These are phyloP conservation scores for Mus musculus DNA, from an alignment of 2,113 vertebrate species.

Conservation along the genomic window DNA sequence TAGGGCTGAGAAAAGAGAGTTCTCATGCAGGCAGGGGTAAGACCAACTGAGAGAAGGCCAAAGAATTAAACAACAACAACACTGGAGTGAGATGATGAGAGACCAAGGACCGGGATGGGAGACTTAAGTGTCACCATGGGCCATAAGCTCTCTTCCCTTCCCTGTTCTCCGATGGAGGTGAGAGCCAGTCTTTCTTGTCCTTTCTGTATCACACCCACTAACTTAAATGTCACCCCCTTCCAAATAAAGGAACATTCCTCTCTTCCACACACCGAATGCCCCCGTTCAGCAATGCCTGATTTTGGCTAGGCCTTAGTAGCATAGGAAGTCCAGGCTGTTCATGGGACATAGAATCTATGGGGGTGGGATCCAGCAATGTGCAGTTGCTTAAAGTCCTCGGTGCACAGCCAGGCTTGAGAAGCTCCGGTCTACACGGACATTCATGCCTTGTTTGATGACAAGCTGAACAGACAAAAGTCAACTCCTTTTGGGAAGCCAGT, in stretches of 20 bases:
- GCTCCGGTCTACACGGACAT: not conserved
- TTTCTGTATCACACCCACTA: not conserved
- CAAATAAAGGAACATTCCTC: not conserved
- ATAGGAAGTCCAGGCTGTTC: not conserved
- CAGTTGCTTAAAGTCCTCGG: not conserved
- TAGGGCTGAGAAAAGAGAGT: not conserved
- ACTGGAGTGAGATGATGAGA: too few species aligned
- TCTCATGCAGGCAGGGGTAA: rapidly evolving
- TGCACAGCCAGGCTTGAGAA: not conserved
- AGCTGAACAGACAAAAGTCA: not conserved
- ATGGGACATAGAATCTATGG: not conserved
- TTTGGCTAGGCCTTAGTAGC: not conserved
- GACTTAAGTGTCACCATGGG: not conserved
- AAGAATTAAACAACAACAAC: too few species aligned
- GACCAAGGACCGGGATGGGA: not conserved
- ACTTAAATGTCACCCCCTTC: not conserved
- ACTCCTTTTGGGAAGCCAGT: not conserved
- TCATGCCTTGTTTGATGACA: not conserved
- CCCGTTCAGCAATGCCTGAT: not conserved
- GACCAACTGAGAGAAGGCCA: not conserved
- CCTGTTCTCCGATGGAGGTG: not conserved
- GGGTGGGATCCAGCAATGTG: not conserved
- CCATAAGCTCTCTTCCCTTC: not conserved
- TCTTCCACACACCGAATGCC: not conserved
- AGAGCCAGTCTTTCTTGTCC: not conserved